Evolutionary conservation across 2,888 invertebrate genomes (phyloP).

Genomic region (Parascotia fuliginaria): DNA sequence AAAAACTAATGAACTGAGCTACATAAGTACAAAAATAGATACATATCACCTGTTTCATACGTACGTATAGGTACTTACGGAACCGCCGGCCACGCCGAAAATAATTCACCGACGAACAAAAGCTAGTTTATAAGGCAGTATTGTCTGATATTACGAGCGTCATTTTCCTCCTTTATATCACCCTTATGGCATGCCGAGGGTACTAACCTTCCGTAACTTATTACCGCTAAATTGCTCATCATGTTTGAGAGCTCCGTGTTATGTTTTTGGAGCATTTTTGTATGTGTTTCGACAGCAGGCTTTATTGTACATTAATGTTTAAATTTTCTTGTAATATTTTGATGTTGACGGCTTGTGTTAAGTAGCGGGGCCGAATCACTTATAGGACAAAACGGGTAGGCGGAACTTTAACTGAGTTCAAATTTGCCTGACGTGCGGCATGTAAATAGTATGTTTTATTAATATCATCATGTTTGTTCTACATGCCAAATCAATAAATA

Average conservation of each 20-base stretch:
- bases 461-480: too few relatives aligned
- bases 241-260: conserved; percentile 2
- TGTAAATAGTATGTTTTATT: too few relatives aligned
- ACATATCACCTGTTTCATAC: neutral
- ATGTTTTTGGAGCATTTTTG: neutral
- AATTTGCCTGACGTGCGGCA: neutral
- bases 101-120: conserved; percentile 12
- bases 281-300: neutral
- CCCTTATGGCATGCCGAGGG: conserved; percentile 18
- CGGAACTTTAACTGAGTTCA: too few relatives aligned
- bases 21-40: too few relatives aligned
- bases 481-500: too few relatives aligned
- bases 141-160: conserved; percentile 29
- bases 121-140: conserved; percentile 30
- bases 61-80: neutral
- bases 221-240: conserved; percentile 40
- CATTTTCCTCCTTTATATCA: conserved; percentile 33
- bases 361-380: neutral
- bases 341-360: neutral
- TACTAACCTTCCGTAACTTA: conserved; percentile 28
- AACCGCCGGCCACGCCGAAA: neutral
- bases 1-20: too few relatives aligned
- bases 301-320: neutral
- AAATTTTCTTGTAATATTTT: neutral
- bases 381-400: neutral